These are phyloP conservation scores for Oscheius myriophilus DNA, from an alignment of 2,888 invertebrate genomes.

Conservation along the genomic window DNA sequence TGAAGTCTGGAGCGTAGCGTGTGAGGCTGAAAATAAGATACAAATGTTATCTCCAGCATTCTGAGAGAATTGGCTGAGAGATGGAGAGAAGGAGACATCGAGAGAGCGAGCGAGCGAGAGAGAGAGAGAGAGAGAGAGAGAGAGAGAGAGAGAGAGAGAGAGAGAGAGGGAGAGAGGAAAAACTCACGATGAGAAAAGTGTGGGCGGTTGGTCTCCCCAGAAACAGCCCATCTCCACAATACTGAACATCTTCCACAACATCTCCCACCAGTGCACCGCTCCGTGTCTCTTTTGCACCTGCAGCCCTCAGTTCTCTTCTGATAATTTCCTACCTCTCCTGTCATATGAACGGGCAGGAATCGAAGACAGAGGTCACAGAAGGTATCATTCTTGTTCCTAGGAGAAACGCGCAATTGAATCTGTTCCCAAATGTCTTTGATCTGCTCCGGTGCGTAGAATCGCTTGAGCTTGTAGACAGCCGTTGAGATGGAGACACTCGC, in stretches of 20 bases:
- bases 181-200: conserved; percentile 34
- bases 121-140: no score
- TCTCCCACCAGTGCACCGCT: conserved; percentile 37
- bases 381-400: conserved; percentile 14
- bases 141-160: no score
- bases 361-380: conserved; percentile 19
- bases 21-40: background rate
- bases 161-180: no score
- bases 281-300: conserved; percentile 37
- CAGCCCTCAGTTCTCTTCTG: background rate
- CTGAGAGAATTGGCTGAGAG: no score
- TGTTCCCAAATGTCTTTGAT: conserved; percentile 26
- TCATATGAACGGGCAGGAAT: conserved; percentile 23
- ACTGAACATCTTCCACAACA: conserved; percentile 43
- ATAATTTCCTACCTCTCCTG: conserved; percentile 28
- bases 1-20: conserved; percentile 31
- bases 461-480: conserved; percentile 18
- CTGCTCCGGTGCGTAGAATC: conserved; percentile 19
- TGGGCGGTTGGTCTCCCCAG: conserved; percentile 34
- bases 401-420: conserved; percentile 13
- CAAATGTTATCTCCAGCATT: no score
- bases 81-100: no score
- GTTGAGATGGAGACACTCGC: background rate
- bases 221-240: conserved; percentile 39
- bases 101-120: no score